Evolutionary conservation across 2,888 invertebrate genomes (phyloP).

Genomic region (Parnassius orleans): DNA sequence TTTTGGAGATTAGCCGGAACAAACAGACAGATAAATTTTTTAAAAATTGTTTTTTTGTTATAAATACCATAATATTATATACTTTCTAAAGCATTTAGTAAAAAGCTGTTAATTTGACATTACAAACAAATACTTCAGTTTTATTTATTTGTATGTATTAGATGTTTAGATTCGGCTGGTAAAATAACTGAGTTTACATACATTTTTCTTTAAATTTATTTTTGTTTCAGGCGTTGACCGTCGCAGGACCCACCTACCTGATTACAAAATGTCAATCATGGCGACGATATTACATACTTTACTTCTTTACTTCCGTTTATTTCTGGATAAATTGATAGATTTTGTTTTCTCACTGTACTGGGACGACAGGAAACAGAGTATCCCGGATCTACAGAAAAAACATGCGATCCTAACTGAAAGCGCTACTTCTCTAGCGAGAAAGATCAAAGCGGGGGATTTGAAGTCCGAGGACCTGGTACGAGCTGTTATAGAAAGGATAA

Average conservation of each 20-base stretch:
- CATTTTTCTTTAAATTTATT: neutral
- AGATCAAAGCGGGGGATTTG: constrained; percentile 83
- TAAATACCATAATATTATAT: no score
- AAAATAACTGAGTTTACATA: no score
- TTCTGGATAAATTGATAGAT: constrained; percentile 60
- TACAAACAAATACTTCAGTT: no score
- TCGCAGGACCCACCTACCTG: neutral
- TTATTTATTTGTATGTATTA: no score
- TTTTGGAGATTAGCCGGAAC: no score
- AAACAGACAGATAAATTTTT: no score
- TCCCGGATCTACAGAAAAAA: constrained; percentile 61
- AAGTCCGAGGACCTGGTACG: constrained; percentile 86
- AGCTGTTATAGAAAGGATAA: constrained; percentile 88
- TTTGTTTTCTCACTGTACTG: constrained; percentile 67
- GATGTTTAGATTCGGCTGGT: no score
- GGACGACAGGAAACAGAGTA: constrained; percentile 53
- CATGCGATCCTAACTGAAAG: constrained; percentile 77
- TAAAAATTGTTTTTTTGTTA: no score
- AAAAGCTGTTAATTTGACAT: no score
- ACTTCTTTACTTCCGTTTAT: constrained; percentile 47
- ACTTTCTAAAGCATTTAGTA: no score
- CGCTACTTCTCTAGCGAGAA: constrained; percentile 83
- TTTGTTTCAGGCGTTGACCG: constrained; percentile 7
- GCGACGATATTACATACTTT: constrained; percentile 37
- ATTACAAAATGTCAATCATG: constrained; percentile 15